Conservation (phyloP, 2,113 vertebrate species). For the Scytalopus superciliaris region DNA sequence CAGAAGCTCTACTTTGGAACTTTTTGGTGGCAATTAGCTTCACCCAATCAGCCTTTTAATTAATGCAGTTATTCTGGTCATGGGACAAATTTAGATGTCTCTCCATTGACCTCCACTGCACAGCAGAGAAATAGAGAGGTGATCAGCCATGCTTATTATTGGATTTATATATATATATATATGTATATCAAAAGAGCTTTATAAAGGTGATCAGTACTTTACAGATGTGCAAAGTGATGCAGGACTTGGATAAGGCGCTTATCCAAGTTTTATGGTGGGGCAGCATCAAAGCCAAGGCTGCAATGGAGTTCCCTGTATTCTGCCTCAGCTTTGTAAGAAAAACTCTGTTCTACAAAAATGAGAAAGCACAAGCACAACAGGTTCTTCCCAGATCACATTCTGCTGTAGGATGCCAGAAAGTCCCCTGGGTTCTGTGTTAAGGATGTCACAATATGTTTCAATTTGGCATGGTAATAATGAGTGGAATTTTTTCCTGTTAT, state of each 20-base stretch:
- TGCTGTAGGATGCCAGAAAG: neutral
- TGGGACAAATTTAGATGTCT: slow-evolving; percentile 16
- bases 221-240: neutral
- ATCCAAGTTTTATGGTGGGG: neutral
- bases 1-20: neutral
- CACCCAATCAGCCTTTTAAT: neutral
- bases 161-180: no score
- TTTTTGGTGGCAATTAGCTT: neutral
- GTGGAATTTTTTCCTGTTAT: neutral
- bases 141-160: neutral
- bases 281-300: neutral
- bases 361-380: neutral
- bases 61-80: slow-evolving; percentile 2
- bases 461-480: neutral
- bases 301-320: neutral
- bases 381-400: neutral
- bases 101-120: neutral
- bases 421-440: neutral
- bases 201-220: neutral
- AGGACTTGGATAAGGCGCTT: neutral
- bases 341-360: neutral
- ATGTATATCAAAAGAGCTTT: neutral
- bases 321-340: neutral
- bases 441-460: neutral
- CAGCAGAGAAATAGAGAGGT: neutral